Evolutionary conservation across 2,113 vertebrate species (phyloP).

Genomic region (Tachuris rubrigastra): DNA sequence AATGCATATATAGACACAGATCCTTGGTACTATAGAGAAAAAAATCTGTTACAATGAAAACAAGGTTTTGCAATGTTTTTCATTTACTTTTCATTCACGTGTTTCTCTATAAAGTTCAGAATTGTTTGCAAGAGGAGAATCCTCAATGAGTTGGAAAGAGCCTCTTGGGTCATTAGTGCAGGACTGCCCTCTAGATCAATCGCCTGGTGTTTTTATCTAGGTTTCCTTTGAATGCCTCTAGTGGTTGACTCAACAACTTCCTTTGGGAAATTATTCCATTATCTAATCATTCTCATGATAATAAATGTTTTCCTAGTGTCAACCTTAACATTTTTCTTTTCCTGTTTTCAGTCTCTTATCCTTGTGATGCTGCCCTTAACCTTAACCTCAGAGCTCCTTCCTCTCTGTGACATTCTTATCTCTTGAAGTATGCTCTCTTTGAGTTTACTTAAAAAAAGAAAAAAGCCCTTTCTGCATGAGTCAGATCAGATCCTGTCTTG

Average conservation of each 20-base stretch:
- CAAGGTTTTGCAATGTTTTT: not conserved
- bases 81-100: not conserved
- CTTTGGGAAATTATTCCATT: slow-evolving; percentile 59
- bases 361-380: slow-evolving; percentile 21
- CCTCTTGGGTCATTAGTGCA: slow-evolving; percentile 45
- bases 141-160: slow-evolving; percentile 1
- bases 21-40: not conserved
- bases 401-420: not conserved
- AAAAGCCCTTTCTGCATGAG: not conserved
- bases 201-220: slow-evolving; percentile 28
- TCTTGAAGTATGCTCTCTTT: not conserved
- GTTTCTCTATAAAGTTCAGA: not conserved
- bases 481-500: not conserved
- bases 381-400: slow-evolving; percentile 18
- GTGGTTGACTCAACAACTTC: slow-evolving; percentile 56
- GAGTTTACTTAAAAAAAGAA: not conserved
- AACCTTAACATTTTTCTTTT: slow-evolving; percentile 24
- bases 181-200: slow-evolving; percentile 16
- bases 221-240: slow-evolving; percentile 50
- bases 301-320: slow-evolving; percentile 57
- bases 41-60: not conserved
- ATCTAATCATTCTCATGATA: slow-evolving; percentile 56
- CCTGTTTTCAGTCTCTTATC: slow-evolving; percentile 25
- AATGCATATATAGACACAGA: not conserved
- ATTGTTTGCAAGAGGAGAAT: slow-evolving; percentile 7